phyloP scores from a whole-genome alignment of 2,113 vertebrate genomes.

The Phaethornis superciliosus region DNA sequence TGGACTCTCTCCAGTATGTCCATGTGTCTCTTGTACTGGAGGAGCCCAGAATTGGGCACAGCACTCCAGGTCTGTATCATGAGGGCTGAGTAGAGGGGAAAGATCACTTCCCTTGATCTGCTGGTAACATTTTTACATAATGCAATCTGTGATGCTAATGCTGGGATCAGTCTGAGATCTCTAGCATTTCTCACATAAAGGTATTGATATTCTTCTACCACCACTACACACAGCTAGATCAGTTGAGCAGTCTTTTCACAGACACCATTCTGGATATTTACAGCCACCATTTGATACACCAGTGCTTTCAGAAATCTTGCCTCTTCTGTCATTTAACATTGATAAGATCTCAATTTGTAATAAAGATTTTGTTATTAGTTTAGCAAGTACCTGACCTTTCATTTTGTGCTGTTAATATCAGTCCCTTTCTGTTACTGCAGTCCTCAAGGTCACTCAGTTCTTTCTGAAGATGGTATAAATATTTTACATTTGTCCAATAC shows the following conservation, averaged over 20 bases:
- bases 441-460: slow-evolving; percentile 29
- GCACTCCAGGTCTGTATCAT: not conserved
- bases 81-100: not conserved
- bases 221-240: not conserved
- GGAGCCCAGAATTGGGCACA: not conserved
- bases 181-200: not conserved
- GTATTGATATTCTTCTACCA: not conserved
- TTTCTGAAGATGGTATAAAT: slow-evolving; percentile 41
- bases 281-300: not conserved
- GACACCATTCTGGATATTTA: not conserved
- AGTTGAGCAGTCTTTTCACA: not conserved
- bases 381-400: slow-evolving; percentile 1
- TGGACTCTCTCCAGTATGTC: not conserved
- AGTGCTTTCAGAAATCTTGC: not conserved
- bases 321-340: slow-evolving; percentile 19
- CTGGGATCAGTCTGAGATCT: not conserved
- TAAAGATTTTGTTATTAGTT: slow-evolving; percentile 22
- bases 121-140: not conserved
- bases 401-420: not conserved
- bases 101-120: not conserved
- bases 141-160: not conserved
- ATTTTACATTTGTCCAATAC: slow-evolving; percentile 39
- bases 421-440: slow-evolving; percentile 7
- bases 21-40: not conserved
- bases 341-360: not conserved